Evolutionary conservation across 2,888 invertebrate genomes (phyloP), one percentile per base, ranked within the genome.

Genomic region (Drosophila ezoana): DNA sequence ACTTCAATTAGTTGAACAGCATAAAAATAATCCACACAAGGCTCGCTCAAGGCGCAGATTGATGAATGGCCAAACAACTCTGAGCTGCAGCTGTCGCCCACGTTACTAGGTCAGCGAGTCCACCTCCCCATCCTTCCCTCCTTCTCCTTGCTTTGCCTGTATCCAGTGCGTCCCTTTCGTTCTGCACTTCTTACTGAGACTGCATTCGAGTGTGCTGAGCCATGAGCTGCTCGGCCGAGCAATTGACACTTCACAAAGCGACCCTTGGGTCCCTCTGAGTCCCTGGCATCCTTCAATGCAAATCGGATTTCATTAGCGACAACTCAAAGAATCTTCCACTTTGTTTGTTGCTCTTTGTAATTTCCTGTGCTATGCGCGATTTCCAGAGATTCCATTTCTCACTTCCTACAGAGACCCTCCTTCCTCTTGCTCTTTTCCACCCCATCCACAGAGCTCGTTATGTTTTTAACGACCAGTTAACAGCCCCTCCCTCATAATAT

Each of bases 1-100:
- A 78, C 79, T 80, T 78, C 86, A 88, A 89, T 89, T 89, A 88
- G 87, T 74, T 76, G 20, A 86, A 85, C 76, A 68, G 85, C 72
- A 73, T 71, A 64, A 65, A 74, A 81, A 72, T 81, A 81, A 81
- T 76, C 69, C 73, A 49, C 54, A 62, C 51, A 67, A 70, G 56
- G 57, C 57, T 44, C 45, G 41, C 45, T 56, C 40, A 62, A 45
- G 56, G 60, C 20, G 43, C 6, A 44, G 62, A 81, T 65, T 76
- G 81, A 84, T 87, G 75, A 70, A 74, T 64, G 20, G 18, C 23
- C 35, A 20, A 14, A 14, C 37, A 44, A 32, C 49, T 52, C 16
- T 23, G 16, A 64, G 56, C 48, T 58, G 45, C 64, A 64, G 53
- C 64, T 49, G 45, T 69, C 48, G 54, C 8, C n/a, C 35, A 35